phyloP scores from a whole-genome alignment of 2,888 invertebrate species.

The Nephrotoma flavescens region DNA sequence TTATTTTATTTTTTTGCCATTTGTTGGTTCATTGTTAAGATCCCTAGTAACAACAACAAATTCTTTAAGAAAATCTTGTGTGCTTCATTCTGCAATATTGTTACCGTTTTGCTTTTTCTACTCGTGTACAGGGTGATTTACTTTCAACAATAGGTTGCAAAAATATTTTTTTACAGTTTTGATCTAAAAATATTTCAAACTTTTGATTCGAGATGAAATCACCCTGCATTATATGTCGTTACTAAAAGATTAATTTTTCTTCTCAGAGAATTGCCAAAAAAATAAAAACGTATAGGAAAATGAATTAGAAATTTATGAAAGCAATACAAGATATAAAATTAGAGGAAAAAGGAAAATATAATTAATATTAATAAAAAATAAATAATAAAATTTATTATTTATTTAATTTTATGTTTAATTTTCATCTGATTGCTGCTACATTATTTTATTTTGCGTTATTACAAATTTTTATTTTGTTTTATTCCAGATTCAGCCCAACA shows the following conservation, averaged over 20 bases:
- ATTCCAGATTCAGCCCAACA: constrained; percentile 76
- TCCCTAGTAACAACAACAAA: neutral
- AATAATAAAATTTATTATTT: neutral
- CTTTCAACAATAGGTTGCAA: neutral
- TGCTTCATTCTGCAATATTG: neutral
- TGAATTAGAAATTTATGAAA: neutral
- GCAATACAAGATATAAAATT: neutral
- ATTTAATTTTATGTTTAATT: neutral
- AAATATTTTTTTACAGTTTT: neutral
- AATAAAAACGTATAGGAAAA: neutral
- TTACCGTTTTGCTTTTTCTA: neutral
- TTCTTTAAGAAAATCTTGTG: neutral
- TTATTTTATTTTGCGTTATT: neutral
- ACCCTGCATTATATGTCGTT: neutral
- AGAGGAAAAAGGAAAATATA: neutral
- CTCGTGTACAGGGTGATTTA: neutral
- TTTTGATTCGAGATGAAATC: neutral
- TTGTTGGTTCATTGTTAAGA: neutral
- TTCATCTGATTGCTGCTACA: neutral
- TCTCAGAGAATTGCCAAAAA: neutral
- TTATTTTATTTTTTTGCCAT: neutral
- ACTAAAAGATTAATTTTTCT: neutral
- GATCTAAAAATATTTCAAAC: too few species aligned
- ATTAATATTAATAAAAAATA: neutral
- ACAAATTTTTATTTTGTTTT: neutral